These are phyloP conservation scores for Drosophila kuntzei DNA, from an alignment of 2,888 invertebrate species.

Conservation along the genomic window DNA sequence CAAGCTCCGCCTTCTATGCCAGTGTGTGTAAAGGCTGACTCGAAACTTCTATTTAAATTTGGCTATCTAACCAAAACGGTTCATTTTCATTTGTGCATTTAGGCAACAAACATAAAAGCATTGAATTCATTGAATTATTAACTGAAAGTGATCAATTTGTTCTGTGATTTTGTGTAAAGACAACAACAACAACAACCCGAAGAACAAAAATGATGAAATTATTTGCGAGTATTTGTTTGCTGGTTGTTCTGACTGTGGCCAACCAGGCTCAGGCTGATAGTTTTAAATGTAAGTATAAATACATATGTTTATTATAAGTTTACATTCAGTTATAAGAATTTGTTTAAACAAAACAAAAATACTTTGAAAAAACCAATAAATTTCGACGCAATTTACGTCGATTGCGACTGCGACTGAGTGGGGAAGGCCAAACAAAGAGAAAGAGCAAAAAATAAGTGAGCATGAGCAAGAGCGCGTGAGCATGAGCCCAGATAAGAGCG, in stretches of 20 bases:
- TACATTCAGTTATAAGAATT: constrained; percentile 2
- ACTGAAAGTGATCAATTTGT: constrained; percentile 70
- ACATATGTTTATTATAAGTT: constrained; percentile 1
- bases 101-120: constrained; percentile 59
- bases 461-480: constrained; percentile 7
- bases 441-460: constrained; percentile 4
- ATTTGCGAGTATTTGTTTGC: constrained; percentile 86
- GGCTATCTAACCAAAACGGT: constrained; percentile 60
- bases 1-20: constrained; percentile 92
- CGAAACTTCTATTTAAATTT: constrained; percentile 76
- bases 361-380: constrained; percentile 50
- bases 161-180: constrained; percentile 82
- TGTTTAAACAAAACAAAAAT: constrained; percentile 45
- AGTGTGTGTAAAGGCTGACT: constrained; percentile 94
- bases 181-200: constrained; percentile 54
- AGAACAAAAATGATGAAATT: constrained; percentile 87
- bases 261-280: constrained; percentile 86
- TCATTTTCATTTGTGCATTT: constrained; percentile 83
- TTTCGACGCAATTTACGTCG: constrained; percentile 70
- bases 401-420: constrained; percentile 22
- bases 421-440: constrained; percentile 36
- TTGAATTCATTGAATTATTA: constrained; percentile 47
- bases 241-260: constrained; percentile 71
- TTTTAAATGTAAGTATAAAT: constrained; percentile 90
- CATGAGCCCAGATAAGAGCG: constrained; percentile 43